phyloP scores from a whole-genome alignment of 2,888 invertebrate species.

The Metacarcinus magister region DNA sequence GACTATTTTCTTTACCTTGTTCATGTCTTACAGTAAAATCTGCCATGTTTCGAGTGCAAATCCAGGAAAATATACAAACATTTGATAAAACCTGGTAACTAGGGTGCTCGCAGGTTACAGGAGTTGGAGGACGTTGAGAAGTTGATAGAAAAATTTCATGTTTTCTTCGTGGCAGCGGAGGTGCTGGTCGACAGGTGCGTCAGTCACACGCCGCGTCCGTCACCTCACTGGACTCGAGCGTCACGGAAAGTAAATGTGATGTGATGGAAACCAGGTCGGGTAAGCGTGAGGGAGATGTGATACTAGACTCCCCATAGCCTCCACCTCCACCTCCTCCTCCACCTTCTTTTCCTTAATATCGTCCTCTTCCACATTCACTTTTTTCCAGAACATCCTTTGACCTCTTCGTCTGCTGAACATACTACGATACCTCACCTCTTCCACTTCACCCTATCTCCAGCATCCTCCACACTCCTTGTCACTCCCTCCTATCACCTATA shows the following conservation, averaged over 20 bases:
- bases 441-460: neutral
- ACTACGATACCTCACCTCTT: too few species aligned
- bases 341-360: neutral
- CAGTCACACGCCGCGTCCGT: neutral
- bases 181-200: neutral
- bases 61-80: neutral
- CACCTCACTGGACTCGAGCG: neutral
- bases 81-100: neutral
- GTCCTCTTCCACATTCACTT: too few species aligned
- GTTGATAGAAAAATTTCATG: conserved; percentile 40
- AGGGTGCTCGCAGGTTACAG: neutral
- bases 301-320: neutral
- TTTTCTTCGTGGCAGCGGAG: neutral
- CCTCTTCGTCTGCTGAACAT: too few species aligned
- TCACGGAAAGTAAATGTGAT: conserved; percentile 4
- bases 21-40: neutral
- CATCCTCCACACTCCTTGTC: neutral
- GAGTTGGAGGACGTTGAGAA: neutral
- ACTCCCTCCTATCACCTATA: neutral
- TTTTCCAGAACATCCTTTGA: neutral
- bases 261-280: conserved; percentile 6
- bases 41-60: neutral
- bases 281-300: neutral
- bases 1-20: neutral
- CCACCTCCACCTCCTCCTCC: neutral